Conservation (phyloP, 2,888 invertebrate species). For the Zaprionus obscuricornis region DNA sequence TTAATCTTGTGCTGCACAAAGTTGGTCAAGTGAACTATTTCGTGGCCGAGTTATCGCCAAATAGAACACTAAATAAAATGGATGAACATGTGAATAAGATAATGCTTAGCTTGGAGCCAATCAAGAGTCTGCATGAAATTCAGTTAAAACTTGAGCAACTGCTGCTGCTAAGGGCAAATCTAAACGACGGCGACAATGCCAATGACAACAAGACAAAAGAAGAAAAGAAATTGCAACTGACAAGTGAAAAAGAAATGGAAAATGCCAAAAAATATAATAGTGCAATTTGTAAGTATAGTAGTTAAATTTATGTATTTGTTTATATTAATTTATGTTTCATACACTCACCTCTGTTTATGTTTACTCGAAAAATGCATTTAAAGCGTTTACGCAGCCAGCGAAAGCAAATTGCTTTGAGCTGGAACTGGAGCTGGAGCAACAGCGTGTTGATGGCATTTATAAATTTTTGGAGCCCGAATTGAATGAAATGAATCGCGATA, state of each 20-base stretch:
- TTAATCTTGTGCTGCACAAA: no score
- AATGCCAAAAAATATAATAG: no score
- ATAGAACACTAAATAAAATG: constrained; percentile 44
- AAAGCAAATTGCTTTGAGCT: constrained; percentile 83
- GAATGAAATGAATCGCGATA: constrained; percentile 81
- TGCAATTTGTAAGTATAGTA: no score
- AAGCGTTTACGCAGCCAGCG: constrained; percentile 74
- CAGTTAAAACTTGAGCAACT: constrained; percentile 78
- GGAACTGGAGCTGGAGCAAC: constrained; percentile 26
- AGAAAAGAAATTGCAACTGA: not conserved
- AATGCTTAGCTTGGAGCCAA: constrained; percentile 16
- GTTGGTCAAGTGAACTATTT: no score
- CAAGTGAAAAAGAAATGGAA: no score
- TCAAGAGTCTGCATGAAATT: constrained; percentile 75
- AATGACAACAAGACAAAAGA: not conserved
- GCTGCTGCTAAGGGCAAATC: constrained; percentile 50
- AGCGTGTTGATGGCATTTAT: constrained; percentile 83
- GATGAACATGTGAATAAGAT: constrained; percentile 51
- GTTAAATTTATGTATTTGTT: no score
- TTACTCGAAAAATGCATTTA: not conserved
- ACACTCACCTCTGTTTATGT: constrained; percentile 34
- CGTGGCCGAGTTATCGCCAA: no score
- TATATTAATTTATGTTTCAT: no score
- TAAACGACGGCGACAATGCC: constrained; percentile 10
- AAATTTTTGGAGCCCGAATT: constrained; percentile 72